A percentile compares a stretch with the other conserved stretches of the same genome.
These are phyloP conservation scores for Etheostoma spectabile DNA, from an alignment of 2,113 vertebrate species.

Conservation along the genomic window DNA sequence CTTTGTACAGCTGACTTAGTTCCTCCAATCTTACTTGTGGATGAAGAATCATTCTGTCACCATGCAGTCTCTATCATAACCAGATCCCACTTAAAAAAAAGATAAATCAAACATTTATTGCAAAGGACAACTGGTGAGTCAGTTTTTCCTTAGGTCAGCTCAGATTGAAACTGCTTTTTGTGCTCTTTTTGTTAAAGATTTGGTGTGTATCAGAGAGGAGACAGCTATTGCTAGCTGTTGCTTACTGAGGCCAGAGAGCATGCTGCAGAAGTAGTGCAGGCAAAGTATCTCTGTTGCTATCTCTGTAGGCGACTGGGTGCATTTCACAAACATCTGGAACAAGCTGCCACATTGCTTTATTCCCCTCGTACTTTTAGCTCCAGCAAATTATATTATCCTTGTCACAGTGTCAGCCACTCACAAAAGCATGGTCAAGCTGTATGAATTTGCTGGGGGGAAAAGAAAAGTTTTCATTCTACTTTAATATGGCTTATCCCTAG, in stretches of 20 bases:
- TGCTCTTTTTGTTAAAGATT: slow-evolving; percentile 36
- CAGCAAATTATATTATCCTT: slow-evolving; percentile 17
- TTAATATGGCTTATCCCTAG: slow-evolving; percentile 13
- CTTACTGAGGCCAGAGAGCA: slow-evolving; percentile 5
- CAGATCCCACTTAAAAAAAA: slow-evolving; percentile 40
- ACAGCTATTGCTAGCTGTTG: slow-evolving; percentile 22
- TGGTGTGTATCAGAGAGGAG: slow-evolving; percentile 2
- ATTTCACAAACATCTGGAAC: slow-evolving; percentile 44
- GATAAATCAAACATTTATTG: slow-evolving; percentile 48
- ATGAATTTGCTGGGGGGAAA: not conserved
- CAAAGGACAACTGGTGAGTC: slow-evolving; percentile 47
- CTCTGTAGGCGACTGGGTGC: not conserved
- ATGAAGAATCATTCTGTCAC: slow-evolving; percentile 65
- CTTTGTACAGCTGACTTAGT: slow-evolving; percentile 66
- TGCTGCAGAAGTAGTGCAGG: slow-evolving; percentile 20
- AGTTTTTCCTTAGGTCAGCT: slow-evolving; percentile 2
- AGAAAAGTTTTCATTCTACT: slow-evolving; percentile 31
- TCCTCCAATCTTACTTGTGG: slow-evolving; percentile 44
- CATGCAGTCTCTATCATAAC: slow-evolving; percentile 32
- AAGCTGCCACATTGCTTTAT: slow-evolving; percentile 16
- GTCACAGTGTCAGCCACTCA: not conserved
- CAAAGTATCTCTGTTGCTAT: not conserved
- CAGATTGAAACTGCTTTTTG: slow-evolving; percentile 47
- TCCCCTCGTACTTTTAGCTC: not conserved
- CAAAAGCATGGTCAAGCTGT: not conserved